Evolutionary conservation across 2,888 invertebrate genomes (phyloP), one percentile per base, ranked within the genome.

Genomic region (Rhogogaster chlorosoma): DNA sequence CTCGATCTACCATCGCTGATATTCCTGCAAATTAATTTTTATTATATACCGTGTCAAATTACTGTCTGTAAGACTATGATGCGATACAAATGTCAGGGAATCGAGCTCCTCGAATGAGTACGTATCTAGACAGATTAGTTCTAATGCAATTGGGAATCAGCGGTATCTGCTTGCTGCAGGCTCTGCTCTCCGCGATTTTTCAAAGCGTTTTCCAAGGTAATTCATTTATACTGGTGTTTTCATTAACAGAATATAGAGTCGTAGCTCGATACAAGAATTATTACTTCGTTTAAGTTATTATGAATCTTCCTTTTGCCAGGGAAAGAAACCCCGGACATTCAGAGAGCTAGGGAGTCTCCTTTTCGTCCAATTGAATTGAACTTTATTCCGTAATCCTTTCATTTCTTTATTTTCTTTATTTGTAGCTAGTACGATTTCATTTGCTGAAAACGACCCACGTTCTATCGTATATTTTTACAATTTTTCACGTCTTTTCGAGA

Each of bases 71-170:
- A 42, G 73, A 12, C 42, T 26, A 77, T 32, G 32, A 49, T 32
- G 77, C 77, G 77, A 75, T 77, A 53, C 49, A 77, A 22, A 32
- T 10, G 53, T 32, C 53, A 53, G 38, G 18, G 10, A 53, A 77
- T 77, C 32, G 53, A 49, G 53, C 32, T 32, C 1, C 32, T 15
- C 32, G 18, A 29, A 77, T 77, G 53, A 6, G 1, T 32, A 22
- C 29, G 49, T 53, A 77, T 18, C 29, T 49, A 77, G 53, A 77
- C 32, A 29, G 77, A 77, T 77, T 77, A 77, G 77, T 29, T 77
- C 53, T 77, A 77, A 53, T 77, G 77, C 53, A 77, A 77, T 77
- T 53, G 77, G 45, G 53, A 53, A 77, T 53, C 53, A 29, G 49
- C 29, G 29, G 42, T 77, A 32, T 22, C 77, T 32, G 77, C 10